Conservation (phyloP, 2,888 invertebrate species). For the Ichneumoninae sp. region DNA sequence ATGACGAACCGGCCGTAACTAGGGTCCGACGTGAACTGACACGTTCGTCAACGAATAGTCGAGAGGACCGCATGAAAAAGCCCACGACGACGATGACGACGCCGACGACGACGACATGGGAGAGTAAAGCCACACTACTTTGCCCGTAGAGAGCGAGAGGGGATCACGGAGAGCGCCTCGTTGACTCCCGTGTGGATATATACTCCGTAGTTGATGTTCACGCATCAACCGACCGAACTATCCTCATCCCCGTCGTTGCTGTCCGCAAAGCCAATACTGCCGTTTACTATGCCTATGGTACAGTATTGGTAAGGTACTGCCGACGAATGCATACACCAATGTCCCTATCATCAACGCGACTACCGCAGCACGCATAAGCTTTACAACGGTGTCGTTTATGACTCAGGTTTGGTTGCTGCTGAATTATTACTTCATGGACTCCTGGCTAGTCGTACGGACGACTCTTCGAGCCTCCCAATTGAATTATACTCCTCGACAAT, state of each 20-base stretch:
- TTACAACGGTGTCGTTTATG: slow-evolving; percentile 10
- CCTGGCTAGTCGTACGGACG: background rate
- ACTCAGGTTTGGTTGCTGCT: slow-evolving; percentile 2
- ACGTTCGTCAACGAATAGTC: slow-evolving; percentile 51
- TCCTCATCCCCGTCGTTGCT: slow-evolving; percentile 29
- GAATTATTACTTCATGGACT: slow-evolving; percentile 6
- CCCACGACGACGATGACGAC: slow-evolving; percentile 44
- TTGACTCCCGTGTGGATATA: slow-evolving; percentile 24
- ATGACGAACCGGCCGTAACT: slow-evolving; percentile 45
- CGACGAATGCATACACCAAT: background rate
- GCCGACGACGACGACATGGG: slow-evolving; percentile 30
- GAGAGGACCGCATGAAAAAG: slow-evolving; percentile 56
- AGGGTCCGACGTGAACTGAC: slow-evolving; percentile 60
- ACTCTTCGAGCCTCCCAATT: background rate
- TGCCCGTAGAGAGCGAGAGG: slow-evolving; percentile 35
- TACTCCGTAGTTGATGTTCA: slow-evolving; percentile 10
- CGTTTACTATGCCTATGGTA: background rate
- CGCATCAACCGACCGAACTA: slow-evolving; percentile 24
- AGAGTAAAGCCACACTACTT: slow-evolving; percentile 23
- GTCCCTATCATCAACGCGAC: slow-evolving; percentile 1
- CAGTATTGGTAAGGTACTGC: background rate
- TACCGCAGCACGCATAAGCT: slow-evolving; percentile 17
- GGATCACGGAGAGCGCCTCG: slow-evolving; percentile 18
- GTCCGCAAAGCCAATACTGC: slow-evolving; percentile 37
- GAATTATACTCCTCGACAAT: background rate